Evolutionary conservation across 2,888 invertebrate genomes (phyloP).

Genomic region (Pristionchus arcanus): DNA sequence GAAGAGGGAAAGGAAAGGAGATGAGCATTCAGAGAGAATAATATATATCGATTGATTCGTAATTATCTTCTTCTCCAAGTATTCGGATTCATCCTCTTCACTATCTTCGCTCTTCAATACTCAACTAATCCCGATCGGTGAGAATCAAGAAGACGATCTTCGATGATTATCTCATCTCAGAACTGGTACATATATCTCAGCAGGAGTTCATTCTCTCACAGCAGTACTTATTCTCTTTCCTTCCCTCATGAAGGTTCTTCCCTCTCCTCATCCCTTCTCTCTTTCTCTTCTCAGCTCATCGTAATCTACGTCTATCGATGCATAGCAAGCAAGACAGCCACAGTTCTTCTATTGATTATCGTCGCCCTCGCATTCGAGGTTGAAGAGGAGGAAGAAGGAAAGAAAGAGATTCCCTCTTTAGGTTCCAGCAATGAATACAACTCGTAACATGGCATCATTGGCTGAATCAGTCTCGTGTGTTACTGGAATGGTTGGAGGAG

Average conservation of each 20-base stretch:
- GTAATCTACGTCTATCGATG: conserved; percentile 52
- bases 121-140: conserved; percentile 44
- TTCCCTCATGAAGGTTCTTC: conserved; percentile 39
- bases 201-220: conserved; percentile 8
- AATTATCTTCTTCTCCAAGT: conserved; percentile 49
- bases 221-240: conserved; percentile 44
- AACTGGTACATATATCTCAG: conserved; percentile 4
- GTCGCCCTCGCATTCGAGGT: conserved; percentile 50
- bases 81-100: conserved; percentile 50
- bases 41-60: conserved; percentile 35
- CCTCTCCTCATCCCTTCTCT: neutral
- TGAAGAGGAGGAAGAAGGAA: neutral
- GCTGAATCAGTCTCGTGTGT: conserved; percentile 32
- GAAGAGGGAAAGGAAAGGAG: neutral
- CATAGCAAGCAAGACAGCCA: conserved; percentile 45
- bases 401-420: neutral
- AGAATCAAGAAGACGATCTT: neutral
- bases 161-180: neutral
- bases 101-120: conserved; percentile 37
- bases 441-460: neutral
- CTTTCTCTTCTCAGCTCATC: conserved; percentile 13
- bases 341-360: conserved; percentile 39
- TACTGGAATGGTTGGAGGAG: conserved; percentile 15
- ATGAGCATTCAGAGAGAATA: conserved; percentile 43
- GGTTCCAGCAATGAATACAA: conserved; percentile 51